phyloP scores from a whole-genome alignment of 2,113 vertebrate species.

The Plecturocebus donacophilus region DNA sequence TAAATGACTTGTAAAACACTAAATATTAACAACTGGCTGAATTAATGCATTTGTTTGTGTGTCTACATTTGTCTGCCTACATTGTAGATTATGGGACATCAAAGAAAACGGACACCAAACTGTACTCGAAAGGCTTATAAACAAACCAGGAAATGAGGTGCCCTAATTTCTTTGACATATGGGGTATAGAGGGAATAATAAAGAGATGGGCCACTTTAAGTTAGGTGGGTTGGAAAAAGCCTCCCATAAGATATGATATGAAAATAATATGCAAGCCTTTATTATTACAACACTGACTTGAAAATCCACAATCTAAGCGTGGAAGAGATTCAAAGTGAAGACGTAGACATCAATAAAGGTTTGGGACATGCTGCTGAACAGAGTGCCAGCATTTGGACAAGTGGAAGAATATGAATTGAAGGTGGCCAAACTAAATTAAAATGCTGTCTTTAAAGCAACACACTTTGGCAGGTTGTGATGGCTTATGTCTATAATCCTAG shows the following conservation, averaged over 20 bases:
- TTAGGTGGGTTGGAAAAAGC: not conserved
- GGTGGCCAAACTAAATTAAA: constrained; percentile 31
- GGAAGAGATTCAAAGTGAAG: not conserved
- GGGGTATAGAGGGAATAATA: not conserved
- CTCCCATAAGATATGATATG: not conserved
- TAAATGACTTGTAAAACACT: not conserved
- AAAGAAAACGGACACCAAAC: not conserved
- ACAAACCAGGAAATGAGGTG: not conserved
- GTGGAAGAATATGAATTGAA: not conserved
- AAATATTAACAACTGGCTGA: not conserved
- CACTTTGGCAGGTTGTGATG: not conserved
- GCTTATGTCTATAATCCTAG: no score
- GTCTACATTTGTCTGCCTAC: not conserved
- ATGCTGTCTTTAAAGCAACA: not conserved
- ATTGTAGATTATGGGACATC: not conserved
- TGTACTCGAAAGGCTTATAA: not conserved
- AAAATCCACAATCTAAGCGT: not conserved
- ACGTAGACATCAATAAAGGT: not conserved
- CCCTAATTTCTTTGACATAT: not conserved
- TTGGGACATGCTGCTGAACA: not conserved
- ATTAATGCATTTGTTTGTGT: not conserved
- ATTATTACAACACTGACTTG: not conserved
- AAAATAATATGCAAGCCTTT: not conserved
- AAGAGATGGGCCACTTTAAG: not conserved
- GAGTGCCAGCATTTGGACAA: not conserved